phyloP scores from a whole-genome alignment of 2,113 vertebrate species.

The Sus scrofa region DNA sequence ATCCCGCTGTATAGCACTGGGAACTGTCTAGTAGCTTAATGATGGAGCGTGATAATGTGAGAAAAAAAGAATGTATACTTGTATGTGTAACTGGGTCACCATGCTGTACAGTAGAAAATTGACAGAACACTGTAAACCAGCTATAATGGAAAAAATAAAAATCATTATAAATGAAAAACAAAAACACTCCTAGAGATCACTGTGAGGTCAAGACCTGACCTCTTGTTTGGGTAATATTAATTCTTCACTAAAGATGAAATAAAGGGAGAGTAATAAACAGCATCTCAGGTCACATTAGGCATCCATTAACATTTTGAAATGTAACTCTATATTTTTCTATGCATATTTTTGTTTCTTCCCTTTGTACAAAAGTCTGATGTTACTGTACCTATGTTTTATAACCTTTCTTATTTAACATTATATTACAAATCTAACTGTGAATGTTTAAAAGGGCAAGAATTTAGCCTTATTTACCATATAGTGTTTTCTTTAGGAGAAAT shows the following conservation, averaged over 20 bases:
- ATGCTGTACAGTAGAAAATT: no score
- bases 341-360: not conserved
- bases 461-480: not conserved
- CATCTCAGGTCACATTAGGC: not conserved
- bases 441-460: not conserved
- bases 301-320: constrained; percentile 15
- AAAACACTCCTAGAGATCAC: not conserved
- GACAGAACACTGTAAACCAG: no score
- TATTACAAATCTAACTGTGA: not conserved
- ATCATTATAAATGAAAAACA: no score
- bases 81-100: no score
- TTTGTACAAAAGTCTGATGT: not conserved
- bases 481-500: not conserved
- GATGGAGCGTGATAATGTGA: no score
- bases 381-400: not conserved
- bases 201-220: not conserved
- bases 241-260: constrained; percentile 17
- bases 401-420: not conserved
- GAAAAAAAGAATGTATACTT: no score
- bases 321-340: not conserved
- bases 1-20: no score
- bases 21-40: no score
- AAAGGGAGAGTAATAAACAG: not conserved
- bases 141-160: no score
- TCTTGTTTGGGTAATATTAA: not conserved